phyloP scores from a whole-genome alignment of 2,797 vertebrate species.

The Vireo griseus region DNA sequence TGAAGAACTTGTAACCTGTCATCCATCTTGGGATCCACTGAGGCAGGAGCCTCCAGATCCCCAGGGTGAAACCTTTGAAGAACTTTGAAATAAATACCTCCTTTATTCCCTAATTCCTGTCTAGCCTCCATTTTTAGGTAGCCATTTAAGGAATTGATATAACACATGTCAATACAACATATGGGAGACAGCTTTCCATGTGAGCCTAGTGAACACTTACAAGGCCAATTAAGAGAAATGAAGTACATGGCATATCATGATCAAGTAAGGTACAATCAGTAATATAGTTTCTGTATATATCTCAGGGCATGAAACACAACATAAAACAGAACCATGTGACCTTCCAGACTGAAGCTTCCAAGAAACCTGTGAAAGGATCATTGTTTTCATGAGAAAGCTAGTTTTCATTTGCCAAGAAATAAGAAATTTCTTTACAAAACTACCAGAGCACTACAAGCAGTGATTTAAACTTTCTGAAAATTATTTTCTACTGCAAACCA shows the following conservation, averaged over 20 bases:
- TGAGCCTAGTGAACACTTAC: not conserved
- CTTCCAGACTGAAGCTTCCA: not conserved
- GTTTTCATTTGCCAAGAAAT: not conserved
- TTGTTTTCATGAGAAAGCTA: not conserved
- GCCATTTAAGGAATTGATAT: too few relatives aligned
- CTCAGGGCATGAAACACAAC: not conserved
- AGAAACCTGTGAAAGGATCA: not conserved
- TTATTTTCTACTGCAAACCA: not conserved
- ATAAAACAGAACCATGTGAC: not conserved
- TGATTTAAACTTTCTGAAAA: not conserved
- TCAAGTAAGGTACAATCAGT: not conserved
- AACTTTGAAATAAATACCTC: too few relatives aligned
- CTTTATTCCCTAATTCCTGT: too few relatives aligned
- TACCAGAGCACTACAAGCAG: not conserved
- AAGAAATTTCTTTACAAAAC: not conserved
- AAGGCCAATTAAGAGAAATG: not conserved
- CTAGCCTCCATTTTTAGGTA: too few relatives aligned
- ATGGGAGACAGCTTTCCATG: not conserved
- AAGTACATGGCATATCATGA: not conserved
- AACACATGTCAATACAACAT: fast-evolving
- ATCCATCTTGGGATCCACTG: too few relatives aligned
- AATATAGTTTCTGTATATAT: not conserved
- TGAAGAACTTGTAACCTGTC: too few relatives aligned
- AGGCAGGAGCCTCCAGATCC: too few relatives aligned
- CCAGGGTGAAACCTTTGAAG: too few relatives aligned